A percentile compares a stretch with the other conserved stretches of the same genome.
These are phyloP conservation scores for Urocitellus parryii DNA, from an alignment of 2,113 vertebrate species.

Conservation along the genomic window DNA sequence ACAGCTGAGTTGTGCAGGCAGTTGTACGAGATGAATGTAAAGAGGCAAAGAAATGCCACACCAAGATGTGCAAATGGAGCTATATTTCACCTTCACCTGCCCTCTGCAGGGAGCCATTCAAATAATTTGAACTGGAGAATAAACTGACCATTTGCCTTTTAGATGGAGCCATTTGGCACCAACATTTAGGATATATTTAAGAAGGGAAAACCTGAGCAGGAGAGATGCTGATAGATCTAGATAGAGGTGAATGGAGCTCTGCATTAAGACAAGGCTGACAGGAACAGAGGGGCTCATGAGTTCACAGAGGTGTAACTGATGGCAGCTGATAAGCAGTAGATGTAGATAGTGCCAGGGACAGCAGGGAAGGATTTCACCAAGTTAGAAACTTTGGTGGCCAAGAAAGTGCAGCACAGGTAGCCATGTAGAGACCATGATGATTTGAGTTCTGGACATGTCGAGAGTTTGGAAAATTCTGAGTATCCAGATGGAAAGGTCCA, in stretches of 20 bases:
- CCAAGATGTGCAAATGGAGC: background rate
- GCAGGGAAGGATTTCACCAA: background rate
- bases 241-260: background rate
- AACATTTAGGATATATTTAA: background rate
- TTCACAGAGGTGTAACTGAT: background rate
- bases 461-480: background rate
- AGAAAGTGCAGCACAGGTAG: background rate
- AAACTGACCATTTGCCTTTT: background rate
- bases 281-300: background rate
- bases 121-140: background rate
- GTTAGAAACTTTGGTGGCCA: background rate
- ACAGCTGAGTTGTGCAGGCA: background rate
- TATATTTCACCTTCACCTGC: background rate
- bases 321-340: background rate
- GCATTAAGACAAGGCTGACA: background rate
- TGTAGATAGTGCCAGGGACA: background rate
- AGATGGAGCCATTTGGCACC: background rate
- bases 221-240: background rate
- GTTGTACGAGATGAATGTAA: background rate
- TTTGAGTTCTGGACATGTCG: background rate
- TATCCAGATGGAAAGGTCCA: background rate
- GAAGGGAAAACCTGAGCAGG: background rate
- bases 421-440: background rate
- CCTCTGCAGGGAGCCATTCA: background rate
- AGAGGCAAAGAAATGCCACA: background rate